Evolutionary conservation across 92 coral and sea anemone genomes (phyloP), one percentile per base, ranked within the genome.

Genomic region (Muricea muricata): DNA sequence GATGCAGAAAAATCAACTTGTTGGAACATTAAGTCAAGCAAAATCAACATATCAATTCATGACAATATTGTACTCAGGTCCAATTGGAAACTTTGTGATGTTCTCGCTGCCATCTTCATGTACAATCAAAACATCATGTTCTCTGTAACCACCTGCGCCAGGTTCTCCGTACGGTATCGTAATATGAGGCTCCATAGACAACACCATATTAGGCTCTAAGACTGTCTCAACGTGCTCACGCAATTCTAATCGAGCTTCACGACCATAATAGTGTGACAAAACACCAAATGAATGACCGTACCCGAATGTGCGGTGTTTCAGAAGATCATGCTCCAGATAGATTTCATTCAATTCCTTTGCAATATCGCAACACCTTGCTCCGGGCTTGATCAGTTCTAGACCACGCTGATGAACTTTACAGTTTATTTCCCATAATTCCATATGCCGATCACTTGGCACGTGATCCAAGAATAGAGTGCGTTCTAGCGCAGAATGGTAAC

Each of bases 281-380:
- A 94, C 97, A 12, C 98, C 98, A 68, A 94, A 92, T 0, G 98
- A 92, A 83, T 94, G 98, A 0, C 98, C 98, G 56, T 94, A 94
- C 11, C 98, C 98, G 68, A 94, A 90, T 2, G 94, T 92, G 18
- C 97, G 96, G 41, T 94, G 91, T 75, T 93, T 86, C 29, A 94
- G 89, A 52, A 94, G 87, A 65, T 91, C 89, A 71, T 90, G 89
- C 46, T 92, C 83, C 0, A 88, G 85, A 89, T 61, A 94, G 21
- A 94, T 17, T 37, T 92, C 98, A 77, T 94, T 94, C 66, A 94
- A 85, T 76, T 94, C 98, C 7, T 87, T 63, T 40, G 98, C 98
- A 25, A 94, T 85, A 34, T 94, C 98, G 60, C 98, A 47, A 84
- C 96, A 92, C 8, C 88, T 92, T 12, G 54, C 93, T 1, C 98